Percentiles rank a stretch among this genome's conserved stretches.
phyloP scores from a whole-genome alignment of 2,888 invertebrate species.

The Copidosoma aretas region DNA sequence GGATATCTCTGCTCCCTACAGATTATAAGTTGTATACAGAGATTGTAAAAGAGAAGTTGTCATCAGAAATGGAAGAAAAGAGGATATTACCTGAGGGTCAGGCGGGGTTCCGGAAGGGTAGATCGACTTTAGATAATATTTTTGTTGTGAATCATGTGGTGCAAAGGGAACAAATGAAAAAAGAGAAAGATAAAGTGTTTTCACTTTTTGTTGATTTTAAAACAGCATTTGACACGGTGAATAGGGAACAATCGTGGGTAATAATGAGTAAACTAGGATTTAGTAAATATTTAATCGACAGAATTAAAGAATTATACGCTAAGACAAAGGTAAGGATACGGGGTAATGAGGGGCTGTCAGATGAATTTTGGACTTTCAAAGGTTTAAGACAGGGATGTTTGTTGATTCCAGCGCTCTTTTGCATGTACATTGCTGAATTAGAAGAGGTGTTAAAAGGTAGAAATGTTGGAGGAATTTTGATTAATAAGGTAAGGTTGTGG shows the following conservation, averaged over 20 bases:
- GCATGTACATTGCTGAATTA: slow-evolving; percentile 34
- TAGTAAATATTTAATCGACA: slow-evolving; percentile 24
- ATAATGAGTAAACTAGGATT: slow-evolving; percentile 30
- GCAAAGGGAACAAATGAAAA: slow-evolving; percentile 12
- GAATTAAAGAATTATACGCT: no score
- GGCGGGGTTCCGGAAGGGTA: slow-evolving; percentile 38
- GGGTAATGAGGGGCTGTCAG: no score
- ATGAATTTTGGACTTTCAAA: no score
- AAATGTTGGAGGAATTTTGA: slow-evolving; percentile 26
- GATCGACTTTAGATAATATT: slow-evolving; percentile 37
- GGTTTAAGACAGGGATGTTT: no score
- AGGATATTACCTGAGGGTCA: slow-evolving; percentile 34
- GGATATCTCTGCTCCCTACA: slow-evolving; percentile 38
- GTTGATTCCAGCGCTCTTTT: no score
- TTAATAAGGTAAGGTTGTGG: slow-evolving; percentile 26
- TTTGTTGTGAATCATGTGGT: slow-evolving; percentile 32
- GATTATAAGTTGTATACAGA: slow-evolving; percentile 42
- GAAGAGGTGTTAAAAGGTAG: slow-evolving; percentile 27
- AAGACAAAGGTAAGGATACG: no score
- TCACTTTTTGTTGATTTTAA: slow-evolving; percentile 37
- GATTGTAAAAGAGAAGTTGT: slow-evolving; percentile 36
- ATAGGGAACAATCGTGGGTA: slow-evolving; percentile 36
- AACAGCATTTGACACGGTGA: slow-evolving; percentile 42
- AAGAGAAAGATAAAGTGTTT: slow-evolving; percentile 20
- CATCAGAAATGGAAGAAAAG: slow-evolving; percentile 30